Evolutionary conservation across 2,113 vertebrate species (phyloP).

Genomic region (Pluvialis apricaria): DNA sequence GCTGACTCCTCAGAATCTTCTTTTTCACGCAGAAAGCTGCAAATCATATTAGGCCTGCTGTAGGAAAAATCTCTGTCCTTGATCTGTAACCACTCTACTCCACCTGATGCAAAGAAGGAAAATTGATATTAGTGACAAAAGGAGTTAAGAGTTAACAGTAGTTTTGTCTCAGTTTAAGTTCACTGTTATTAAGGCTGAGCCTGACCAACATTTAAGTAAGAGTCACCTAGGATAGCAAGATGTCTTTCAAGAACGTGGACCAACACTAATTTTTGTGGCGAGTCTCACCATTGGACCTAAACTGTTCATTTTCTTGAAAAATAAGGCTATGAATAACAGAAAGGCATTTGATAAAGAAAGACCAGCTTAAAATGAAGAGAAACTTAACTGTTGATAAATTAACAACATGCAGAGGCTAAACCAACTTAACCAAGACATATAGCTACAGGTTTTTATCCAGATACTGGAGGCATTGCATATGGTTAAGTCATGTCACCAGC

Average conservation of each 20-base stretch:
- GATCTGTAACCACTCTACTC: constrained; percentile 79
- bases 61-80: constrained; percentile 75
- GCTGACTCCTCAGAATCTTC: constrained; percentile 68
- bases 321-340: background rate
- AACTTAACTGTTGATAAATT: background rate
- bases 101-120: constrained; percentile 54
- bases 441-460: background rate
- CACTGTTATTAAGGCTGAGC: background rate
- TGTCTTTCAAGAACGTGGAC: background rate
- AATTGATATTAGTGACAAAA: background rate
- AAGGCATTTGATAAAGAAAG: background rate
- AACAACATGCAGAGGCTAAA: background rate
- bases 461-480: background rate
- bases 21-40: constrained; percentile 75
- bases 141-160: background rate
- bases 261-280: background rate
- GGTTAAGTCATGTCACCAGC: background rate
- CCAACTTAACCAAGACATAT: background rate
- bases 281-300: background rate
- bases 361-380: background rate
- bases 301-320: background rate
- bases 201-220: background rate
- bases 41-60: constrained; percentile 73
- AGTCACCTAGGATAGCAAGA: background rate
- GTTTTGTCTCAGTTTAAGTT: background rate